phyloP scores from a whole-genome alignment of 2,888 invertebrate species.

The Bhutanitis thaidina region DNA sequence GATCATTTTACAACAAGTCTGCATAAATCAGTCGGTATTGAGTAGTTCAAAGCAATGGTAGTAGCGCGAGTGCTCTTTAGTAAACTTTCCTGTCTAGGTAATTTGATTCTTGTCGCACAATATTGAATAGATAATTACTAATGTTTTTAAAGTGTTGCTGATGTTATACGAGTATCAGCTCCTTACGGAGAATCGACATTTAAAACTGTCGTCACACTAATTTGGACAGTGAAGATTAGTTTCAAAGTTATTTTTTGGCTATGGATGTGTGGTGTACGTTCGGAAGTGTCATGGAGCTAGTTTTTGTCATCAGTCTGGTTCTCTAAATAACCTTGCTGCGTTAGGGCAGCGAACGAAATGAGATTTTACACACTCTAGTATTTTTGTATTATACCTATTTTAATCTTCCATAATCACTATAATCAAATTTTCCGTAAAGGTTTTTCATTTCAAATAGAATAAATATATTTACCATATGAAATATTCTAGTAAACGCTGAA shows the following conservation, averaged over 20 bases:
- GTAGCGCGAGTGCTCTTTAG: conserved; percentile 39
- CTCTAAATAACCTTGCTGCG: no score
- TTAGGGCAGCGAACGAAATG: no score
- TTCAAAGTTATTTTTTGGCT: no score
- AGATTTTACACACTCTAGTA: no score
- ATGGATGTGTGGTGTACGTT: neutral
- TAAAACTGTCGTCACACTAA: neutral
- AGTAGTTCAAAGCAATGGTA: conserved; percentile 29
- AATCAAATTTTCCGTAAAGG: no score
- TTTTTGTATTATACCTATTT: no score
- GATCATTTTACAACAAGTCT: conserved; percentile 36
- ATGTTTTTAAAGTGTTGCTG: neutral
- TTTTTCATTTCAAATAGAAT: no score
- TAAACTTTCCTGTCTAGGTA: conserved; percentile 40
- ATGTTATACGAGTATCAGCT: neutral
- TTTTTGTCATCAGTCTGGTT: neutral
- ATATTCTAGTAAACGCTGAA: no score
- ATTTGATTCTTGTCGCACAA: conserved; percentile 11
- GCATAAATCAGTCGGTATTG: conserved; percentile 57
- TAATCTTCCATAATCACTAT: no score
- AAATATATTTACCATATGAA: no score
- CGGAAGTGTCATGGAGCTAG: neutral
- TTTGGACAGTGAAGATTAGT: neutral
- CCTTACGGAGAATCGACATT: neutral
- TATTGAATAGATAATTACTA: neutral